Percentiles rank a stretch among this genome's conserved stretches.
phyloP scores from a whole-genome alignment of 2,113 vertebrate species.

The Blennius ocellaris region DNA sequence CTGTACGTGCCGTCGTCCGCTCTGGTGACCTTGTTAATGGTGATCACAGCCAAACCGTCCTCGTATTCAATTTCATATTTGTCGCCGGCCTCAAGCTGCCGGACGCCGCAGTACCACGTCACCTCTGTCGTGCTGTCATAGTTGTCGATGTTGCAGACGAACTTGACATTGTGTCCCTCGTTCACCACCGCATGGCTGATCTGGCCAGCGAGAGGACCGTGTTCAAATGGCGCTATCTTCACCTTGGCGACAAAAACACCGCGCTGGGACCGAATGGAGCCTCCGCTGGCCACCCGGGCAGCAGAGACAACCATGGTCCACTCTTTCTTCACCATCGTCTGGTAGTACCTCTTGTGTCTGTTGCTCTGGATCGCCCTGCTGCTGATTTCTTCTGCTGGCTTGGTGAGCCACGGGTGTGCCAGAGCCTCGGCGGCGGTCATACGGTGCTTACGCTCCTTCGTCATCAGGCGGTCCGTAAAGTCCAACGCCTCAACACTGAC shows the following conservation, averaged over 20 bases:
- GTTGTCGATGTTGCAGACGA: conserved; percentile 93
- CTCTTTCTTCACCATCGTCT: conserved; percentile 92
- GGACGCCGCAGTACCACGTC: conserved; percentile 97
- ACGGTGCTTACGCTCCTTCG: conserved; percentile 95
- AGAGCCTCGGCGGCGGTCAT: conserved; percentile 96
- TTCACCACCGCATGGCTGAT: conserved; percentile 87
- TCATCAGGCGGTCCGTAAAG: conserved; percentile 93
- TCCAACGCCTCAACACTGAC: conserved; percentile 92
- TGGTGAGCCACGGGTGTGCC: conserved; percentile 91
- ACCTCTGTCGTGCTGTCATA: conserved; percentile 95
- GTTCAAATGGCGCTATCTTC: conserved; percentile 96
- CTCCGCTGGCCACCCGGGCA: conserved; percentile 93
- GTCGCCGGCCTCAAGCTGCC: conserved; percentile 91
- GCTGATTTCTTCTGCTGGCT: conserved; percentile 87
- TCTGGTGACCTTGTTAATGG: conserved; percentile 89
- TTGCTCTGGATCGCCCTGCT: conserved; percentile 89
- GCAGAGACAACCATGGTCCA: conserved; percentile 93
- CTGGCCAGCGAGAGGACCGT: conserved; percentile 92
- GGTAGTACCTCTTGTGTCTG: conserved; percentile 96
- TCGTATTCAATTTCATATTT: conserved; percentile 95
- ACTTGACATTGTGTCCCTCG: conserved; percentile 90
- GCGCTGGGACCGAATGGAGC: conserved; percentile 91
- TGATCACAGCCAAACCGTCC: conserved; percentile 93
- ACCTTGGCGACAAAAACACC: conserved; percentile 93
- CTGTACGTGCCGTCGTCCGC: conserved; percentile 96